Percentiles rank a stretch among this genome's conserved stretches.
Conservation (phyloP, 2,888 invertebrate genomes). For the Idaea straminata region DNA sequence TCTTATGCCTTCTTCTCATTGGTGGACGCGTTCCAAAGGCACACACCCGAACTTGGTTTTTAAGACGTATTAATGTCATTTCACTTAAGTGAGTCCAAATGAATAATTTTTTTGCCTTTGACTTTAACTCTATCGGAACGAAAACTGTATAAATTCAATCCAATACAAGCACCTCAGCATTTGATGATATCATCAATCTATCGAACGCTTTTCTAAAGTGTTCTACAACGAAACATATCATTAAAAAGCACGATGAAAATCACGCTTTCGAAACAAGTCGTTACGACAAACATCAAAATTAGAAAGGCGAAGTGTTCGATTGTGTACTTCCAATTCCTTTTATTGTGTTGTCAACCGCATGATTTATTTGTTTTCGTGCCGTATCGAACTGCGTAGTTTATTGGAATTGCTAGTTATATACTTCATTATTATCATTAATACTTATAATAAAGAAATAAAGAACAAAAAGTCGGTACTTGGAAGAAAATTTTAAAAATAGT, state of each 20-base stretch:
- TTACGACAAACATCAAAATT: background rate
- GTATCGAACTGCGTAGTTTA: background rate
- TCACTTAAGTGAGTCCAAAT: too few relatives aligned
- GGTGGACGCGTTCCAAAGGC: too few relatives aligned
- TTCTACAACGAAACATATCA: background rate
- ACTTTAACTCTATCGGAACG: too few relatives aligned
- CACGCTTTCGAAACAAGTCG: background rate
- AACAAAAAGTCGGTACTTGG: too few relatives aligned
- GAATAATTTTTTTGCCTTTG: too few relatives aligned
- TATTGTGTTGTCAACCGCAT: background rate
- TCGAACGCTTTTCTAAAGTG: background rate
- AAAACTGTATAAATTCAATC: too few relatives aligned
- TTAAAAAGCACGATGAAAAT: background rate
- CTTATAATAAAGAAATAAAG: too few relatives aligned
- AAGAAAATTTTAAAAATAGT: too few relatives aligned
- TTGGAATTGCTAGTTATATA: background rate
- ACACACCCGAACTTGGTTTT: too few relatives aligned
- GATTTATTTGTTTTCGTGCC: background rate
- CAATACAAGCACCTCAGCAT: background rate
- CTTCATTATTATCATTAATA: too few relatives aligned
- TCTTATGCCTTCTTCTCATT: too few relatives aligned
- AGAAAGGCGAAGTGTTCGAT: background rate
- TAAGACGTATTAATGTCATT: too few relatives aligned
- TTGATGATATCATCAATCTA: background rate
- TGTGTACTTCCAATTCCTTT: background rate